Evolutionary conservation across 2,888 invertebrate species (phyloP), one percentile per base, ranked within the genome.

Genomic region (Petrolisthes cinctipes): DNA sequence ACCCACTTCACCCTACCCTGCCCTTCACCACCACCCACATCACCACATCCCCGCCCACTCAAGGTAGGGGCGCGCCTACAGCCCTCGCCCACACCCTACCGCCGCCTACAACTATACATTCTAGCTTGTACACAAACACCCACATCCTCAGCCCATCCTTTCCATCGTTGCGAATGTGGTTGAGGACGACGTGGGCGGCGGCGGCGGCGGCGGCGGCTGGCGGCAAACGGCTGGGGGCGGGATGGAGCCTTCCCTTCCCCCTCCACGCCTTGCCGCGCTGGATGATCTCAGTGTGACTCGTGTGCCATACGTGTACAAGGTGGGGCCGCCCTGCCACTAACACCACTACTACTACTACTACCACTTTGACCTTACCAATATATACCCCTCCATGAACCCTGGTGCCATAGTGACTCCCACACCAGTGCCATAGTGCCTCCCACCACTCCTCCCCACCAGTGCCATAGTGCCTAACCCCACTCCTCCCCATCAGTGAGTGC

Each of bases 31-130:
- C 66, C 86, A 89, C 75, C 89, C 87, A 7, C 90, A 89, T 57
- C 90, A 90, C 86, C 90, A 90, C 82, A 90, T 90, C 17, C 86
- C 89, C 68, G 82, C 90, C 53, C 90, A 90, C 82, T 85, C 90
- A n/a, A 85, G 90, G 83, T 90, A 90, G 90, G 87, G 87, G 73
- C 73, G 93, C 95, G 95, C 92, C 95, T 96, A 93, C 91, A 95
- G 95, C 92, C 95, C 95, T 90, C 96, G 96, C 91, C 96, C 96
- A 88, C 94, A 96, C 91, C 95, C 95, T 91, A 95, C 89, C 57
- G 94, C 92, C 94, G 93, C 94, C 95, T 95, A 81, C 96, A 95
- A 37, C 37, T 37, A 92, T 93, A 94, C 89, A 82, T 82, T 23
- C 75, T 76, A 82, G 61, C 78, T 37, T 37, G 37, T 37, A 37